These are phyloP conservation scores for Eledone cirrhosa DNA, from an alignment of 2,888 invertebrate species.

Conservation along the genomic window DNA sequence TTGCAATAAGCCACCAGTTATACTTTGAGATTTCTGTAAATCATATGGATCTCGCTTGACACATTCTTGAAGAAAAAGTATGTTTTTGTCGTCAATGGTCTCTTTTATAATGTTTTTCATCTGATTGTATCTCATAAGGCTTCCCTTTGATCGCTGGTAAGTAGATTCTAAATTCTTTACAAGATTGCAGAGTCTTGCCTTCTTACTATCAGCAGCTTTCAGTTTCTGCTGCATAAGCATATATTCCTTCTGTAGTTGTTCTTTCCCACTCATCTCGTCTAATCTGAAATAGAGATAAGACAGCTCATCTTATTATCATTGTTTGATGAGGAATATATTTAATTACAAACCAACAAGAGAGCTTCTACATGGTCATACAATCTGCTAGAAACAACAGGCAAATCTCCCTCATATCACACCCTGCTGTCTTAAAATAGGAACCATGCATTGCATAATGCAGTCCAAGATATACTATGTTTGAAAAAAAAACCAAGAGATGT, in stretches of 20 bases:
- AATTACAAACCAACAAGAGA: too few species aligned
- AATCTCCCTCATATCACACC: too few species aligned
- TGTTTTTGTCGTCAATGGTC: neutral
- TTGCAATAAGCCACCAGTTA: neutral
- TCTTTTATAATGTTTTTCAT: conserved; percentile 1
- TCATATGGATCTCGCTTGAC: neutral
- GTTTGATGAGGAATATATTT: too few species aligned
- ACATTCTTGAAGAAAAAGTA: conserved; percentile 20
- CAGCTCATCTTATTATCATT: too few species aligned
- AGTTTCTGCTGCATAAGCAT: neutral
- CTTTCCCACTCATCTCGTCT: neutral
- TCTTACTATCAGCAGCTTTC: conserved; percentile 7
- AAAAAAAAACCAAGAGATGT: too few species aligned
- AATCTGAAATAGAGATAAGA: too few species aligned
- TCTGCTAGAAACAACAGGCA: too few species aligned
- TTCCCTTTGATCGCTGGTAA: conserved; percentile 9
- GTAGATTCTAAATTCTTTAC: neutral
- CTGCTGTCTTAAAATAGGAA: too few species aligned
- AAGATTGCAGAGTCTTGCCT: neutral
- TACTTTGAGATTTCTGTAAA: neutral
- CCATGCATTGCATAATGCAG: too few species aligned
- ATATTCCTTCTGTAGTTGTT: conserved; percentile 17
- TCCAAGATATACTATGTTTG: too few species aligned
- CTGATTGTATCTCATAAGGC: conserved; percentile 11
- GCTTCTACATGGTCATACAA: too few species aligned